Conservation (phyloP, 2,113 vertebrate genomes). For the Gyps fulvus region DNA sequence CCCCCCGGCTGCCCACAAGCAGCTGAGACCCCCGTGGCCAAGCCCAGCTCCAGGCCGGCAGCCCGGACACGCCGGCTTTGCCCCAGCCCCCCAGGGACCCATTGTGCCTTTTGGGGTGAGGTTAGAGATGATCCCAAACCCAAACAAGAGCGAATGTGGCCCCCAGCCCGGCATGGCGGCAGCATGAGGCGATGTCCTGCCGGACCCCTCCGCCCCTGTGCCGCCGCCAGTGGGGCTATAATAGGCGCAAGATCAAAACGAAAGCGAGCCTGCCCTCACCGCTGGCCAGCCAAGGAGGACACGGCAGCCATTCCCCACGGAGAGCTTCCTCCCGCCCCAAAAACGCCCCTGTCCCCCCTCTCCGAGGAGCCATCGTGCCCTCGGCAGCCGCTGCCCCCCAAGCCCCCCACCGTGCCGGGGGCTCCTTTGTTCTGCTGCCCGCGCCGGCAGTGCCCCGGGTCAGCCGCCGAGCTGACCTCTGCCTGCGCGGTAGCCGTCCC, state of each 20-base stretch:
- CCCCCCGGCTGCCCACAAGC: background rate
- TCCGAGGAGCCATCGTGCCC: background rate
- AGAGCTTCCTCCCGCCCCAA: background rate
- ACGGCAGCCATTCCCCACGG: rapidly evolving
- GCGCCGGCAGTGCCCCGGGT: background rate
- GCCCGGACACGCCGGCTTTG: rapidly evolving
- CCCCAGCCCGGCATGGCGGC: background rate
- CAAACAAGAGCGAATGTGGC: rapidly evolving
- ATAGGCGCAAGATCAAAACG: background rate
- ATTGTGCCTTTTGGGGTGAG: background rate
- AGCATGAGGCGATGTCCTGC: rapidly evolving
- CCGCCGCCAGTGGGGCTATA: rapidly evolving
- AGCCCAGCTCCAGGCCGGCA: background rate
- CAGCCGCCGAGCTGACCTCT: slow-evolving; percentile 11
- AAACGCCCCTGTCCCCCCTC: background rate
- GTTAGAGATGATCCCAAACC: background rate
- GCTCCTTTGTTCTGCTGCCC: slow-evolving; percentile 48
- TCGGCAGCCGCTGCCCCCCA: rapidly evolving
- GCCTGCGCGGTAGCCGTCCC: slow-evolving; percentile 2
- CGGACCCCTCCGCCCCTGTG: rapidly evolving
- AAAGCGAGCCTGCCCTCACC: background rate
- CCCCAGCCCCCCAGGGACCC: rapidly evolving
- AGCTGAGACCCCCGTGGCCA: rapidly evolving
- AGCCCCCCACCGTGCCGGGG: background rate
- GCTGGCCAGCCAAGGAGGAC: rapidly evolving